Conservation (phyloP, 2,113 vertebrate species). For the Leptobrachium leishanense region DNA sequence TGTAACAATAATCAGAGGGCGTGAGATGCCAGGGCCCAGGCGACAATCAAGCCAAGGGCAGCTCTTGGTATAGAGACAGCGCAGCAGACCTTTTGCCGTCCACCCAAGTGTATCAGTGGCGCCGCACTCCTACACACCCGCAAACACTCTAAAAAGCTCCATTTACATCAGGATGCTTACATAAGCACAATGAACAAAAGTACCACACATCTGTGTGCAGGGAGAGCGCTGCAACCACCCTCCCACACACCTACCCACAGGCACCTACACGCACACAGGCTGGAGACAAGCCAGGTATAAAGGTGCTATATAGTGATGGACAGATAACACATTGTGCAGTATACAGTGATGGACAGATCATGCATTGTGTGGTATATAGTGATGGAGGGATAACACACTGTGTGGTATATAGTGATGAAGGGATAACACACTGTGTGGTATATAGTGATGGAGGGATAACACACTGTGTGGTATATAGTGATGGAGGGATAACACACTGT, state of each 20-base stretch:
- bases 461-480: too few relatives aligned
- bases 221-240: neutral
- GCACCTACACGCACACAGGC: neutral
- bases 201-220: neutral
- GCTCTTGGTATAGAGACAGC: neutral
- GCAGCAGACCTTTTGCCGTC: conserved; percentile 1
- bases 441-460: too few relatives aligned
- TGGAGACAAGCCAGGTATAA: neutral
- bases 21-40: too few relatives aligned
- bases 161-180: conserved; percentile 2
- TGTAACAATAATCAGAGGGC: too few relatives aligned
- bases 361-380: too few relatives aligned
- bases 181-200: conserved; percentile 15
- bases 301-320: too few relatives aligned
- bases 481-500: too few relatives aligned
- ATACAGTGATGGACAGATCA: too few relatives aligned
- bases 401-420: too few relatives aligned
- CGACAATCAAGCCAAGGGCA: neutral
- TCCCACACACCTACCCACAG: conserved; percentile 6
- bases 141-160: neutral
- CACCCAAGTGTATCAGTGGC: conserved; percentile 5
- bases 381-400: too few relatives aligned
- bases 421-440: too few relatives aligned
- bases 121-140: neutral
- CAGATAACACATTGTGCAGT: too few relatives aligned